Conservation (phyloP, 2,888 invertebrate genomes). For the Thera britannica region DNA sequence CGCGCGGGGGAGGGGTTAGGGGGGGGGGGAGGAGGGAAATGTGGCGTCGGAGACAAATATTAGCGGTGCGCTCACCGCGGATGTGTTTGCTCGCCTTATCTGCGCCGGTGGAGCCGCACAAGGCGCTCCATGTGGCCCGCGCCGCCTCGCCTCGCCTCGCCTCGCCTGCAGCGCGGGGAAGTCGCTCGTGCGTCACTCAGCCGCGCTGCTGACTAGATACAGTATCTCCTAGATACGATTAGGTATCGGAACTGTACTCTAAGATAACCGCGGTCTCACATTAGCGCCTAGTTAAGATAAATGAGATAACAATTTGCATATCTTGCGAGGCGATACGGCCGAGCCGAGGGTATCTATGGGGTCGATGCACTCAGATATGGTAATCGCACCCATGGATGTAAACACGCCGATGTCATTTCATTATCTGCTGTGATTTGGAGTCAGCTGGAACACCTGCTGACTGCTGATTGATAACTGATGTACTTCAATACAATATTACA, state of each 20-base stretch:
- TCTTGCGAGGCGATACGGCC: slow-evolving; percentile 70
- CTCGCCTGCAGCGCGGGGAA: slow-evolving; percentile 43
- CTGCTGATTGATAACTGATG: too few relatives aligned
- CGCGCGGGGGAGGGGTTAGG: too few relatives aligned
- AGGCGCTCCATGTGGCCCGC: slow-evolving; percentile 49
- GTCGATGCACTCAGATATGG: slow-evolving; percentile 61
- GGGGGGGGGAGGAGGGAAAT: neutral
- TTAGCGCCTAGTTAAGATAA: slow-evolving; percentile 83
- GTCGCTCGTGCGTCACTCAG: slow-evolving; percentile 41
- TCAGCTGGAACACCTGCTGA: slow-evolving; percentile 10
- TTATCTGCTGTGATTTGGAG: slow-evolving; percentile 19
- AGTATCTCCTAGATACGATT: slow-evolving; percentile 78
- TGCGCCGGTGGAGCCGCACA: too few relatives aligned
- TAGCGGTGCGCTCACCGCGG: slow-evolving; percentile 57
- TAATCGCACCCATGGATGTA: slow-evolving; percentile 30
- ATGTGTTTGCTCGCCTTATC: slow-evolving; percentile 70
- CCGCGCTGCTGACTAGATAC: slow-evolving; percentile 64
- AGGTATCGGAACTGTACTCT: slow-evolving; percentile 68
- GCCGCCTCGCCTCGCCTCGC: slow-evolving; percentile 50
- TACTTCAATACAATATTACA: neutral
- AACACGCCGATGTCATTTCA: slow-evolving; percentile 4
- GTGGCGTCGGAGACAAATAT: slow-evolving; percentile 68
- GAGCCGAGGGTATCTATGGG: slow-evolving; percentile 59
- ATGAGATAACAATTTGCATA: slow-evolving; percentile 82
- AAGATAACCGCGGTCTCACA: slow-evolving; percentile 77